These are phyloP conservation scores for Peromyscus leucopus DNA, from an alignment of 2,113 vertebrate species.

Conservation along the genomic window DNA sequence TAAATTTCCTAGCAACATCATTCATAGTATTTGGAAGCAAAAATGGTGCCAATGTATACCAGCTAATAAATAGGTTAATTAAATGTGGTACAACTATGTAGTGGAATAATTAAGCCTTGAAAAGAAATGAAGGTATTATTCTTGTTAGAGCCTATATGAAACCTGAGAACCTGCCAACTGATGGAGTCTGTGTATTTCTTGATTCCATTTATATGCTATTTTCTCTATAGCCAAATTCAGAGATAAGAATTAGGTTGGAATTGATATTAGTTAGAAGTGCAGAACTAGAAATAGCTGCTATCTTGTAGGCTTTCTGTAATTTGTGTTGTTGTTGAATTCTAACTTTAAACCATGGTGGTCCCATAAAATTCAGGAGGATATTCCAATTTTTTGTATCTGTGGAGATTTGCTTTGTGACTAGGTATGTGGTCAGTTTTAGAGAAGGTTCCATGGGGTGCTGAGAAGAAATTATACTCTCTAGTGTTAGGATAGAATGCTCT, in stretches of 20 bases:
- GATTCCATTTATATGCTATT: not conserved
- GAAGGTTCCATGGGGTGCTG: too few species aligned
- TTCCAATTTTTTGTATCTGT: too few species aligned
- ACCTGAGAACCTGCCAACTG: not conserved
- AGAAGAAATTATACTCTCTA: too few species aligned
- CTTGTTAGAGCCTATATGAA: not conserved
- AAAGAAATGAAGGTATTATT: not conserved
- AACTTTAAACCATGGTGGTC: too few species aligned
- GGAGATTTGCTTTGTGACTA: too few species aligned
- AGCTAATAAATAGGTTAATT: not conserved
- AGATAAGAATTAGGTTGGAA: not conserved
- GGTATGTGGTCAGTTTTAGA: too few species aligned
- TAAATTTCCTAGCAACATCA: not conserved
- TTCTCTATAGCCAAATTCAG: not conserved
- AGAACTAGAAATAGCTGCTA: not conserved
- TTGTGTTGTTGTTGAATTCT: too few species aligned
- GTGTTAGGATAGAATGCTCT: too few species aligned
- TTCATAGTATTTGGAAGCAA: not conserved
- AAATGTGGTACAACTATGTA: not conserved
- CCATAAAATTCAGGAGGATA: too few species aligned
- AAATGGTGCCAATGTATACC: not conserved
- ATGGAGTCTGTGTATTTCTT: not conserved
- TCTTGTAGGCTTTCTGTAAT: too few species aligned
- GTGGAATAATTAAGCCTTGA: not conserved
- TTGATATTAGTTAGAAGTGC: not conserved